These are phyloP conservation scores for Scophthalmus maximus DNA, from an alignment of 2,113 vertebrate species.

Conservation along the genomic window DNA sequence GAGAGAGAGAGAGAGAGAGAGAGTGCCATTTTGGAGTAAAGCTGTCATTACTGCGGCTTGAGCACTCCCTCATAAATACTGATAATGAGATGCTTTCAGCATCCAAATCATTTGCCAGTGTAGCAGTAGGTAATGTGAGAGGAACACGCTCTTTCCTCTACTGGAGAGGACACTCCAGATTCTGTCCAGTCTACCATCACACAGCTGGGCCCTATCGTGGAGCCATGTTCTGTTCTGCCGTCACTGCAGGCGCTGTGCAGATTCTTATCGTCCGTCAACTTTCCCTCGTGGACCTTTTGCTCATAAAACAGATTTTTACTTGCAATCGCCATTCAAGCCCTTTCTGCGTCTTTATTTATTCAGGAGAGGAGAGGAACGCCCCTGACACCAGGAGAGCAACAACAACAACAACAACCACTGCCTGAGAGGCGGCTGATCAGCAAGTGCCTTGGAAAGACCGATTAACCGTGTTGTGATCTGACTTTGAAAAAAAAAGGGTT, in stretches of 20 bases:
- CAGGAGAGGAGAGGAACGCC: background rate
- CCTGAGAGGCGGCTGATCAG: too few species aligned
- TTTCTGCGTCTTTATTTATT: background rate
- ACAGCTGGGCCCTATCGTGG: background rate
- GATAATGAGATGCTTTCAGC: constrained; percentile 84
- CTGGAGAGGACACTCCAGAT: constrained; percentile 57
- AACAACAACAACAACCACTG: too few species aligned
- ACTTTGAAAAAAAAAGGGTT: too few species aligned
- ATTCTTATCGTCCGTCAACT: background rate
- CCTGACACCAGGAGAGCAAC: too few species aligned
- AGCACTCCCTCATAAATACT: constrained; percentile 83
- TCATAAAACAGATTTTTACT: background rate
- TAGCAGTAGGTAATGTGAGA: constrained; percentile 70
- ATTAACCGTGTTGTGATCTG: background rate
- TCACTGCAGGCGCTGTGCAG: background rate
- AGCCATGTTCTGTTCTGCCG: background rate
- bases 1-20: constrained; percentile 35
- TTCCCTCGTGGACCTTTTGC: background rate
- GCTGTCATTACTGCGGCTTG: constrained; percentile 81
- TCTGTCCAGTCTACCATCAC: constrained; percentile 32
- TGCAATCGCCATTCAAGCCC: background rate
- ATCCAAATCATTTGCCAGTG: constrained; percentile 80
- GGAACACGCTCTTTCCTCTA: constrained; percentile 62
- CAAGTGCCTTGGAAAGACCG: background rate
- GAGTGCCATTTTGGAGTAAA: constrained; percentile 77